A percentile compares a stretch with the other conserved stretches of the same genome.
These are phyloP conservation scores for Napeogenes inachia DNA, from an alignment of 2,888 invertebrate genomes.

Conservation along the genomic window DNA sequence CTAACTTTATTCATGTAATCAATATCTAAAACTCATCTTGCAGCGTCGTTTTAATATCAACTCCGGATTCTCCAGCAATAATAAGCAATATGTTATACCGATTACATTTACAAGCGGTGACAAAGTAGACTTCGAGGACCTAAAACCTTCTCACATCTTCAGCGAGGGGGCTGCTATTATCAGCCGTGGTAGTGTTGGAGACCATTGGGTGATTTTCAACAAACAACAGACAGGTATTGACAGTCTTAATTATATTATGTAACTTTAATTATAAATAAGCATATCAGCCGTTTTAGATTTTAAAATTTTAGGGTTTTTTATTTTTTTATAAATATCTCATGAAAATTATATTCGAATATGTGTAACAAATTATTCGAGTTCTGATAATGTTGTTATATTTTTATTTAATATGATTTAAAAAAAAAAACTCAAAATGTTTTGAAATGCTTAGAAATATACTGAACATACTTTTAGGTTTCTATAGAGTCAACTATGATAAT, in stretches of 20 bases:
- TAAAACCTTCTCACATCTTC: constrained; percentile 64
- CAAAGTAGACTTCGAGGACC: constrained; percentile 60
- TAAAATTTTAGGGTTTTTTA: not conserved
- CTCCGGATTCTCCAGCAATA: constrained; percentile 46
- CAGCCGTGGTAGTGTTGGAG: constrained; percentile 47
- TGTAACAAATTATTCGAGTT: too few species aligned
- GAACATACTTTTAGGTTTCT: constrained; percentile 72
- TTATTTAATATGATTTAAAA: too few species aligned
- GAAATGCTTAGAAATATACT: not conserved
- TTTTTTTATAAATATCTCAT: not conserved
- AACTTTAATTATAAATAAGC: too few species aligned
- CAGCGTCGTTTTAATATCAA: constrained; percentile 74
- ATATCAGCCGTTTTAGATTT: too few species aligned
- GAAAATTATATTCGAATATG: too few species aligned
- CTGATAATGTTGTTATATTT: too few species aligned
- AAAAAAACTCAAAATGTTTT: not conserved
- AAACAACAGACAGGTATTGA: constrained; percentile 75
- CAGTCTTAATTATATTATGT: too few species aligned
- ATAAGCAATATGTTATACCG: constrained; percentile 62
- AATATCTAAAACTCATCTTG: constrained; percentile 26
- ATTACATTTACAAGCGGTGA: constrained; percentile 58
- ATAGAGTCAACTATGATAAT: constrained; percentile 81
- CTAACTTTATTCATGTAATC: too few species aligned
- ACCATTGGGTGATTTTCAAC: constrained; percentile 80
- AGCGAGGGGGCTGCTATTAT: constrained; percentile 46